Conservation (phyloP, 2,113 vertebrate genomes). For the Apteryx owenii region DNA sequence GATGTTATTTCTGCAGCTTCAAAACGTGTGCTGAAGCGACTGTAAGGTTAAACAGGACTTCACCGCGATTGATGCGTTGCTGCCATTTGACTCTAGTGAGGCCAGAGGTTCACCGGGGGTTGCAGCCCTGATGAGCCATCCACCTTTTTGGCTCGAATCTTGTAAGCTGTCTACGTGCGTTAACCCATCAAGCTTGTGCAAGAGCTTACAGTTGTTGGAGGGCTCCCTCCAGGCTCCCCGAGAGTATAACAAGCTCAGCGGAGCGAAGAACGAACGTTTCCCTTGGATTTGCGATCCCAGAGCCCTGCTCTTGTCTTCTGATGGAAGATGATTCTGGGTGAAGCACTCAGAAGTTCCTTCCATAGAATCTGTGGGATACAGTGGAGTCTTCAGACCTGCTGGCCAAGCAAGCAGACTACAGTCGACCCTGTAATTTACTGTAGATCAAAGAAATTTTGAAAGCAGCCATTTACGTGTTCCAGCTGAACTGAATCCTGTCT, state of each 20-base stretch:
- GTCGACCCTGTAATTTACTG: background rate
- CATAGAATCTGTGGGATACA: background rate
- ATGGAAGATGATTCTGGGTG: background rate
- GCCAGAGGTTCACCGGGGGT: background rate
- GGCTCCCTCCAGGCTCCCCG: fast-evolving
- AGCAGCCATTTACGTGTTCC: background rate
- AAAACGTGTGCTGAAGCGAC: background rate
- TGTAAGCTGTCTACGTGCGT: background rate
- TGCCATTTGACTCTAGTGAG: background rate
- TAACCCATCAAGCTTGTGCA: background rate
- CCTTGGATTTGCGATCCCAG: fast-evolving
- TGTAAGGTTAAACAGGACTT: background rate
- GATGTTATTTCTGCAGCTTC: background rate
- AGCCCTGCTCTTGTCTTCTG: fast-evolving
- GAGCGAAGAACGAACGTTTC: fast-evolving
- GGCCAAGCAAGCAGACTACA: no score
- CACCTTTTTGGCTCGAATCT: background rate
- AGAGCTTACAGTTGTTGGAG: fast-evolving
- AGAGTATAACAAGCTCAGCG: background rate
- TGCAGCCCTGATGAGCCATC: background rate
- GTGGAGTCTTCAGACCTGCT: no score
- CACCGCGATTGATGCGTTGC: background rate
- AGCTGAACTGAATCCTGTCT: background rate
- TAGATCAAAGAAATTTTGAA: background rate
- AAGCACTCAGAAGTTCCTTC: background rate